Evolutionary conservation across 2,888 invertebrate genomes (phyloP).

Genomic region (Ctenicera cuprea): DNA sequence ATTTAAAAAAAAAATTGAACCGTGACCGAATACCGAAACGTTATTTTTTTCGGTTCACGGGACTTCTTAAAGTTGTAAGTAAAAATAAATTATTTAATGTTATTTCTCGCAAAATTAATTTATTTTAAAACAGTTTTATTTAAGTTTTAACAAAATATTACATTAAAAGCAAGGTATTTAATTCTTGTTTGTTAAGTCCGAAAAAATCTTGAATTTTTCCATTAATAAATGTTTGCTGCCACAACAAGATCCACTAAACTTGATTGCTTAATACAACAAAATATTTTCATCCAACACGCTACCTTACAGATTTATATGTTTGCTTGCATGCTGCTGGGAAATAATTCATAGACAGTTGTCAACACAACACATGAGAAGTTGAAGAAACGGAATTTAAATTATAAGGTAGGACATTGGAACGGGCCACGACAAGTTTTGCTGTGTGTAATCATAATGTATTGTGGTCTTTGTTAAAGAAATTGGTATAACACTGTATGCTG

Average conservation of each 20-base stretch:
- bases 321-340: constrained; percentile 15
- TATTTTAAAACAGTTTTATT: no score
- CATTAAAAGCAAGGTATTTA: no score
- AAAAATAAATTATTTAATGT: no score
- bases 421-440: constrained; percentile 13
- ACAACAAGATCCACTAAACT: neutral
- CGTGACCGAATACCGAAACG: no score
- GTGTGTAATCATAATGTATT: constrained; percentile 10
- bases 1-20: no score
- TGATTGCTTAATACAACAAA: neutral
- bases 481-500: neutral
- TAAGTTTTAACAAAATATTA: no score
- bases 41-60: no score
- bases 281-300: constrained; percentile 4
- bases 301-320: neutral
- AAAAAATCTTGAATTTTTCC: no score
- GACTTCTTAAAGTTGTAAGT: no score
- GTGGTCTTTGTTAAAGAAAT: constrained; percentile 1
- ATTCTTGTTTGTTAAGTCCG: no score
- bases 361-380: constrained; percentile 18
- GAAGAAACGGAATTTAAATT: constrained; percentile 35
- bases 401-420: constrained; percentile 29
- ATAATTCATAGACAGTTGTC: constrained; percentile 28
- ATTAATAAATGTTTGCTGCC: neutral
- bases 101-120: no score